These are phyloP conservation scores for Cynopterus brachyotis DNA, from an alignment of 2,113 vertebrate genomes.

Conservation along the genomic window DNA sequence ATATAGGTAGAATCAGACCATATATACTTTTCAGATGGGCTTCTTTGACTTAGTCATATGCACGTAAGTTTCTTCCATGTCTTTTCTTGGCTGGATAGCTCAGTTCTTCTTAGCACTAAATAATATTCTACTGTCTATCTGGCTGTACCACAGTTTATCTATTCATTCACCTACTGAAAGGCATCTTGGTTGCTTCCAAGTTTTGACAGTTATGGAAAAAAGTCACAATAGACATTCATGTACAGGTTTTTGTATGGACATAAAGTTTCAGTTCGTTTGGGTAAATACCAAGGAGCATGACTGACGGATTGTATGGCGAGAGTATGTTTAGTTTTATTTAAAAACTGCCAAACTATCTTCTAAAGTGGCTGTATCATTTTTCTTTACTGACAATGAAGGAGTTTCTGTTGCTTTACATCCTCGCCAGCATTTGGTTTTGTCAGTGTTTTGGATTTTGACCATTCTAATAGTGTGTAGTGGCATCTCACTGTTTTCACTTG, in stretches of 20 bases:
- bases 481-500: not conserved
- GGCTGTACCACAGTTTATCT: not conserved
- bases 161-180: not conserved
- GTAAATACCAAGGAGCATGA: not conserved
- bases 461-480: not conserved
- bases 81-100: not conserved
- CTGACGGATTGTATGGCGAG: not conserved
- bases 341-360: not conserved
- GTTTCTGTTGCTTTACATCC: not conserved
- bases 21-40: not conserved
- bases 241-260: not conserved
- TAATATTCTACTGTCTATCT: not conserved
- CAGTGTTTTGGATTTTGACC: not conserved
- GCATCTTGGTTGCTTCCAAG: not conserved
- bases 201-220: not conserved
- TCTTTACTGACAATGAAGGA: not conserved
- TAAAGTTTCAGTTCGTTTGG: not conserved
- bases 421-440: not conserved
- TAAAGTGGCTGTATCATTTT: not conserved
- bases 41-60: not conserved
- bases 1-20: not conserved
- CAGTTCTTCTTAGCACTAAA: not conserved
- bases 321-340: not conserved
- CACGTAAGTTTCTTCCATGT: not conserved
- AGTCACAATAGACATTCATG: not conserved